Evolutionary conservation across 1,140 invertebrate genomes (phyloP).

Genomic region (Latrodectus geometricus): DNA sequence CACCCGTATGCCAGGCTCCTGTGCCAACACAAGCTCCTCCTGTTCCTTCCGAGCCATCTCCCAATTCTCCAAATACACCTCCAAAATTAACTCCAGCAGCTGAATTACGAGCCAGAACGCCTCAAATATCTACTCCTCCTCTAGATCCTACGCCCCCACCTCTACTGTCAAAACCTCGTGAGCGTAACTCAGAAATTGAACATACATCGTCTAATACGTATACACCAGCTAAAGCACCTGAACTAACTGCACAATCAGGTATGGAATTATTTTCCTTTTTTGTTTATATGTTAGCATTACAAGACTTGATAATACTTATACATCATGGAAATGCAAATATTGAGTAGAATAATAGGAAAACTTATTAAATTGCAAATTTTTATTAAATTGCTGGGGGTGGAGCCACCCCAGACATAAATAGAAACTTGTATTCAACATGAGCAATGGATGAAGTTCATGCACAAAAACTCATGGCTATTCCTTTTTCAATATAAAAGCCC

Average conservation of each 20-base stretch:
- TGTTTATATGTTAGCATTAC: too few relatives aligned
- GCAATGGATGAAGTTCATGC: too few relatives aligned
- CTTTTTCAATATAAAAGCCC: too few relatives aligned
- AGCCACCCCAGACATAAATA: too few relatives aligned
- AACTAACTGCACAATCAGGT: slow-evolving; percentile 54
- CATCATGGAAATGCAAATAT: too few relatives aligned
- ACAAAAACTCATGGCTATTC: too few relatives aligned
- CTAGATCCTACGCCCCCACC: slow-evolving; percentile 60
- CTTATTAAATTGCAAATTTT: too few relatives aligned
- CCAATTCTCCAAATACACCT: slow-evolving; percentile 63
- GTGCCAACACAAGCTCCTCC: slow-evolving; percentile 61
- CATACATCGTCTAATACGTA: slow-evolving; percentile 33
- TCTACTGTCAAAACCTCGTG: slow-evolving; percentile 65
- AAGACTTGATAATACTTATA: too few relatives aligned
- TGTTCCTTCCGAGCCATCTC: slow-evolving; percentile 62
- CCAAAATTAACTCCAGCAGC: slow-evolving; percentile 63
- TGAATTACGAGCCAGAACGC: slow-evolving; percentile 50
- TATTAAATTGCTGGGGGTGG: too few relatives aligned
- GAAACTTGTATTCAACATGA: too few relatives aligned
- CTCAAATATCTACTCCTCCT: slow-evolving; percentile 58
- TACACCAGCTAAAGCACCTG: slow-evolving; percentile 56
- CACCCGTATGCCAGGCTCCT: slow-evolving; percentile 59
- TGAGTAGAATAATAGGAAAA: too few relatives aligned
- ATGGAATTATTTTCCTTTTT: neutral
- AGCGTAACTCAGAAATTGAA: slow-evolving; percentile 34